Conservation (phyloP, 2,888 invertebrate species). For the Onchidella celtica region DNA sequence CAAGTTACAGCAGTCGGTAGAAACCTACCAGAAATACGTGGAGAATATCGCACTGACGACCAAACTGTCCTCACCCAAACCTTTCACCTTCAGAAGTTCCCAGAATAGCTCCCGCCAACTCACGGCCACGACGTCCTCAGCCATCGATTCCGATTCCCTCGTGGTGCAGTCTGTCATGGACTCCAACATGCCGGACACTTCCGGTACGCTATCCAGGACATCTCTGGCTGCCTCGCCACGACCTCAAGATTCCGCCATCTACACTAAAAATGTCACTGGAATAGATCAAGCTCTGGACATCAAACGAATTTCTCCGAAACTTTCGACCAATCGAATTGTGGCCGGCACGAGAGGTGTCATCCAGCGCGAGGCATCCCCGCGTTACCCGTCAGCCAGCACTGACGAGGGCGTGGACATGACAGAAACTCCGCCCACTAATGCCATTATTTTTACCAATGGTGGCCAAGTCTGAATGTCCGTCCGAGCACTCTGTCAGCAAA, state of each 20-base stretch:
- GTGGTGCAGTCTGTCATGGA: slow-evolving; percentile 31
- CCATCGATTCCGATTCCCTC: neutral
- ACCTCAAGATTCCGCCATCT: neutral
- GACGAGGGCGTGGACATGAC: slow-evolving; percentile 9
- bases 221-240: neutral
- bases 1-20: slow-evolving; percentile 40
- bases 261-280: neutral
- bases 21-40: slow-evolving; percentile 43
- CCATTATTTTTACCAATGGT: slow-evolving; percentile 4
- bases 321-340: slow-evolving; percentile 8
- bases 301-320: slow-evolving; percentile 2
- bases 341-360: slow-evolving; percentile 24
- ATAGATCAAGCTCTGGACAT: slow-evolving; percentile 10
- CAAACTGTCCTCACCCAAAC: slow-evolving; percentile 25
- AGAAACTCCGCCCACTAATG: slow-evolving; percentile 7
- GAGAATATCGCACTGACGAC: slow-evolving; percentile 46
- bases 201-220: neutral
- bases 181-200: slow-evolving; percentile 25
- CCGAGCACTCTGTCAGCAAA: slow-evolving; percentile 16
- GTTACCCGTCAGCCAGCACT: neutral
- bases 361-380: neutral
- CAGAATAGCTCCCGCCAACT: slow-evolving; percentile 2
- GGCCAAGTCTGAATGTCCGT: slow-evolving; percentile 11
- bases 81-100: neutral
- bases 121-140: slow-evolving; percentile 31